Percentiles rank a stretch among this genome's conserved stretches.
These are phyloP conservation scores for Sebastes matsubarae DNA, from an alignment of 2,797 vertebrate genomes.

Conservation along the genomic window DNA sequence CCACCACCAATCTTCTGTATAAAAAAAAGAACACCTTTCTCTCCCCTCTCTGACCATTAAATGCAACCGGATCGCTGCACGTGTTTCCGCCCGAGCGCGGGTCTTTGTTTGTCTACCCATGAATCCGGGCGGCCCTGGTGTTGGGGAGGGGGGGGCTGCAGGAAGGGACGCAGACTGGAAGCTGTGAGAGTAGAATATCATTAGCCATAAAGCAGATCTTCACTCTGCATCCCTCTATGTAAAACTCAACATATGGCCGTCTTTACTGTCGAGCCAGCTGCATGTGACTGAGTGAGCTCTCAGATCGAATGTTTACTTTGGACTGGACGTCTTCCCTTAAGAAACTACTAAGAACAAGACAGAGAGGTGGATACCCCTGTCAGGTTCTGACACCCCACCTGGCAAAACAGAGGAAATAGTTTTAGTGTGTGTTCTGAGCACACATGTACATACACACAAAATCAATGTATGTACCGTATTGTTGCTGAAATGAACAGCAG, in stretches of 20 bases:
- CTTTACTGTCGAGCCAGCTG: conserved; percentile 48
- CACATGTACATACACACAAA: neutral
- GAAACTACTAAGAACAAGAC: conserved; percentile 46
- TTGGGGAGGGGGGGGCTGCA: conserved; percentile 21
- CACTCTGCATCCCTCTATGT: conserved; percentile 27
- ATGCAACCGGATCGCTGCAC: conserved; percentile 34
- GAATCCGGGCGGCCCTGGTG: conserved; percentile 51
- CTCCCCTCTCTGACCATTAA: conserved; percentile 37
- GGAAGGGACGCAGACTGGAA: conserved; percentile 66
- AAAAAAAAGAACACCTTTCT: conserved; percentile 48
- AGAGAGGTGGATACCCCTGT: conserved; percentile 27
- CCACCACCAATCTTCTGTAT: conserved; percentile 30
- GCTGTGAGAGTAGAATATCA: conserved; percentile 68
- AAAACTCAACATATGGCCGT: conserved; percentile 42
- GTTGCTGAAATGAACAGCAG: neutral
- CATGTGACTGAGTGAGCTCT: conserved; percentile 36
- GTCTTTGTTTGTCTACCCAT: conserved; percentile 62
- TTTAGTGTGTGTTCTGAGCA: conserved; percentile 13
- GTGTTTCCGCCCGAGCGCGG: conserved; percentile 35
- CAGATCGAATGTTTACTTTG: conserved; percentile 68
- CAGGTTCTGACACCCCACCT: conserved; percentile 57
- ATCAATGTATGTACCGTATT: neutral
- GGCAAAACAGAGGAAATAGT: conserved; percentile 63
- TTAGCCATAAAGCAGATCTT: conserved; percentile 54
- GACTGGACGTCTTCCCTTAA: conserved; percentile 41